Percentiles rank a stretch among this genome's conserved stretches.
phyloP scores from a whole-genome alignment of 2,888 invertebrate genomes.

The Microplitis deprimator region DNA sequence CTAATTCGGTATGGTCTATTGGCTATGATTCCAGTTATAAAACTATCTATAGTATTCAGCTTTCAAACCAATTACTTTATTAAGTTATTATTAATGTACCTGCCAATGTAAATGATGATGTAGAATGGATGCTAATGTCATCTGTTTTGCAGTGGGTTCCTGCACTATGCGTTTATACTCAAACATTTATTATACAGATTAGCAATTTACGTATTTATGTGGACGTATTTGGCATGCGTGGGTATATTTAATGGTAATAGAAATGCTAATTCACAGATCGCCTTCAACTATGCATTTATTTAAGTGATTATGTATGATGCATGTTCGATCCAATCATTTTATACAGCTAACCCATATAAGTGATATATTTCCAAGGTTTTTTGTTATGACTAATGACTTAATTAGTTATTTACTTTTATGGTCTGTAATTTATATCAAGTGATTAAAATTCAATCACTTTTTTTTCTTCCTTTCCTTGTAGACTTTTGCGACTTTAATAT shows the following conservation, averaged over 20 bases:
- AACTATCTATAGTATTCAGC: background rate
- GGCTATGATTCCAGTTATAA: background rate
- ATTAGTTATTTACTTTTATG: background rate
- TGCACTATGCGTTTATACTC: background rate
- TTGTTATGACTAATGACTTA: background rate
- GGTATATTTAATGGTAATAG: background rate
- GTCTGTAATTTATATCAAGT: background rate
- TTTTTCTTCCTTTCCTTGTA: no score
- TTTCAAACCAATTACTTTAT: background rate
- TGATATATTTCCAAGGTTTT: background rate
- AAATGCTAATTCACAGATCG: background rate
- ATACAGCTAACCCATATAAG: background rate
- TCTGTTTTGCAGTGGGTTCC: background rate
- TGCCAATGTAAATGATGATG: background rate
- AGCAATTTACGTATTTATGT: background rate
- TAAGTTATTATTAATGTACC: background rate
- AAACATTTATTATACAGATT: background rate
- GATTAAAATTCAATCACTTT: no score
- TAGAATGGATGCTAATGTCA: background rate
- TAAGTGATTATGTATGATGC: background rate
- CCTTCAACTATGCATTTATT: background rate
- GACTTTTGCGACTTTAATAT: no score
- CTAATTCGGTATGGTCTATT: conserved; percentile 15
- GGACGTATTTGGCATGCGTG: background rate
- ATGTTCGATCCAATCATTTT: background rate